Conservation (phyloP, 2,888 invertebrate species). For the Rhagophthalmus giganteus region DNA sequence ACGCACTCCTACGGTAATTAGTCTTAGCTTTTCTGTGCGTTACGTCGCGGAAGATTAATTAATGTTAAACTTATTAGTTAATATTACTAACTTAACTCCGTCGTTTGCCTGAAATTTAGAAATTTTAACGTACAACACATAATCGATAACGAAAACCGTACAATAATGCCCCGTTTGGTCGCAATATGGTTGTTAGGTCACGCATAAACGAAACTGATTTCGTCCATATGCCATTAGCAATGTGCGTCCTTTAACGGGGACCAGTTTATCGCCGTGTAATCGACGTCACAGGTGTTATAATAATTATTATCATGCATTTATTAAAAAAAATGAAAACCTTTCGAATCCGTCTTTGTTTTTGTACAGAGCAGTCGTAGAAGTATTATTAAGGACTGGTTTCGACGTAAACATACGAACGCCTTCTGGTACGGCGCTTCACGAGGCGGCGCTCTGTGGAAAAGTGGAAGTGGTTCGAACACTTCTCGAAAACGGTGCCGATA, state of each 20-base stretch:
- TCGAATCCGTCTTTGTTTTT: no score
- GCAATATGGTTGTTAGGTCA: slow-evolving; percentile 42
- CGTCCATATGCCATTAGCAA: slow-evolving; percentile 41
- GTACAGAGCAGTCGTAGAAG: slow-evolving; percentile 76
- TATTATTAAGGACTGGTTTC: slow-evolving; percentile 81
- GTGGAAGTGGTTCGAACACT: slow-evolving; percentile 83
- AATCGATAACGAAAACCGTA: slow-evolving; percentile 11
- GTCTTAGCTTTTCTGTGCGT: no score
- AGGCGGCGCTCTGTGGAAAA: slow-evolving; percentile 90
- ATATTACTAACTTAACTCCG: no score
- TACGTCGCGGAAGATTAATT: not conserved
- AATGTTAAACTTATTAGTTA: no score
- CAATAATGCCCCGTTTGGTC: slow-evolving; percentile 15
- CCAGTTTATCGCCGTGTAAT: slow-evolving; percentile 33
- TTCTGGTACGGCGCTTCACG: slow-evolving; percentile 89
- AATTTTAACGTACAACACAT: not conserved
- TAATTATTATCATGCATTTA: no score
- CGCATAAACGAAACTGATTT: slow-evolving; percentile 41
- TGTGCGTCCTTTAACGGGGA: slow-evolving; percentile 33
- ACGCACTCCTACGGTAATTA: no score
- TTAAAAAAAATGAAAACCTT: no score
- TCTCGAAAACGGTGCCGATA: slow-evolving; percentile 79
- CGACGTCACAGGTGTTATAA: slow-evolving; percentile 24
- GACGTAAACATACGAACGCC: slow-evolving; percentile 85
- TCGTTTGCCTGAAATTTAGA: not conserved